Base-by-base conservation (phyloP, 2,113 vertebrate genomes). In the Syrmaticus mikado region DNA sequence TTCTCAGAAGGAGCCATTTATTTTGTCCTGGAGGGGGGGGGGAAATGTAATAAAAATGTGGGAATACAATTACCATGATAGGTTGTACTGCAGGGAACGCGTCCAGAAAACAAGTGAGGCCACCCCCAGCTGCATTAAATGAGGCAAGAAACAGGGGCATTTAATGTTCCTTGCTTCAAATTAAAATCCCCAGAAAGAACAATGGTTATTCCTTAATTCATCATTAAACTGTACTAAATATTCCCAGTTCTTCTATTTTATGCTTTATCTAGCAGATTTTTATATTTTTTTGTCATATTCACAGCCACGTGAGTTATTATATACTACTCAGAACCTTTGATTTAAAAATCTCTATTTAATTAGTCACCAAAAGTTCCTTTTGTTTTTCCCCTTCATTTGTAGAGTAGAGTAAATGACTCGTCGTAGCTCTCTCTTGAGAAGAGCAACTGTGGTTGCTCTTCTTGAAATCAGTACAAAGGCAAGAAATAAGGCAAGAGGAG, bases 121-220 rank as follows among this genome's bases (percentile, higher is more conserved):
- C 60, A 41, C 19, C 72, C 86, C 48, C 10, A 60, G 67, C 11
- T 32, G 67, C 1, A 4, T 65, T 72, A 82, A 96, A 92, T 73
- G 91, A 96, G 53, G 86, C 89, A 82, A 45, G 75, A 88, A 93
- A 88, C 20, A 41, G 86, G 86, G 80, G 75, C 91, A 50, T 40
- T 75, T 68, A 72, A 80, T 80, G 80, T 65, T 79, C 86, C 75
- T 52, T 1, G 0, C 13, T 88, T 90, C 83, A 74, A 90, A 92
- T 92, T 92, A 88, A 92, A 93, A 92, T 61, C 91, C 91, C 67
- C 38, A 8, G 86, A 83, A 87, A 91, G 88, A 91, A 28, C 79
- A 32, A 50, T 25, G 14, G 57, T 73, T 72, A 85, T 91, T 84
- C 62, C 82, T 94, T 79, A 68, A 95, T 85, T 90, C 48, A 25